A percentile compares a stretch with the other conserved stretches of the same genome.
Conservation (phyloP, 2,113 vertebrate genomes). For the Plecturocebus donacophilus region DNA sequence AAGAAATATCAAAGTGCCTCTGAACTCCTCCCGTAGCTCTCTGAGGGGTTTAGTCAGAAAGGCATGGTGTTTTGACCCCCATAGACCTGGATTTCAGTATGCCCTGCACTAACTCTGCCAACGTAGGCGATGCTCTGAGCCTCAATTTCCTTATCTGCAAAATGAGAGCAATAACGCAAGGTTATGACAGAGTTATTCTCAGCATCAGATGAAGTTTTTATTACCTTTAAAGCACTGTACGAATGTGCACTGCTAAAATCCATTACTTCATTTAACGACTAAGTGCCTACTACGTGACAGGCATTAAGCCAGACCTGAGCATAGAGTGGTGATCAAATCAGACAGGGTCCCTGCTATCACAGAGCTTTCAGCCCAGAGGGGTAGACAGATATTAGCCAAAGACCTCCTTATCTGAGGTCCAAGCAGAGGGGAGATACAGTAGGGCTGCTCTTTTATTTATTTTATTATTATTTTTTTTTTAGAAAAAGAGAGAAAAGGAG, state of each 20-base stretch:
- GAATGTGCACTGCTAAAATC: neutral
- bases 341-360: neutral
- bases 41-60: neutral
- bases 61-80: neutral
- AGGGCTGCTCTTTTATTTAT: no score
- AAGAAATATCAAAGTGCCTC: slow-evolving; percentile 27
- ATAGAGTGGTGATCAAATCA: neutral
- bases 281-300: neutral
- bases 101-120: neutral
- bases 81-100: neutral
- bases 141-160: slow-evolving; percentile 34
- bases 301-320: neutral
- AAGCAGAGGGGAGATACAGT: neutral
- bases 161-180: neutral
- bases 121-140: neutral
- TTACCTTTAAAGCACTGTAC: neutral
- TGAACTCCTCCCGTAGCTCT: neutral
- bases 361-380: neutral
- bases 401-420: neutral
- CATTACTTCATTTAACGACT: slow-evolving; percentile 24
- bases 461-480: no score
- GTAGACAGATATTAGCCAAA: neutral
- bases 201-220: neutral
- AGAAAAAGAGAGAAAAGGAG: no score
- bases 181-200: neutral